phyloP scores from a whole-genome alignment of 2,797 vertebrate genomes.

The Paramormyrops hopkinsi region DNA sequence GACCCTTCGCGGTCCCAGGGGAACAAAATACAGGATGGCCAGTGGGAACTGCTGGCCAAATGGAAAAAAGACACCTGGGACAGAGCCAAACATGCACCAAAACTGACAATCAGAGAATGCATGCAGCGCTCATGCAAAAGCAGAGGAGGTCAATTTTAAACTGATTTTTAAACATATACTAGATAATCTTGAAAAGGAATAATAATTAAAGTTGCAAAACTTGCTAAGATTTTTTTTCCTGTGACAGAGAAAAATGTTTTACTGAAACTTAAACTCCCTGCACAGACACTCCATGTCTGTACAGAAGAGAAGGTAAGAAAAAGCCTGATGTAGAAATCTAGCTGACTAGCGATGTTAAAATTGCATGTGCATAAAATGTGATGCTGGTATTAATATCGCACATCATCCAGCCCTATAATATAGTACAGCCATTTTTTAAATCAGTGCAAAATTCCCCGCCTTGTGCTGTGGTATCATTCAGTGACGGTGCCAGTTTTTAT shows the following conservation, averaged over 20 bases:
- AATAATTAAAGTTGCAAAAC: background rate
- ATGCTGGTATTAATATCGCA: background rate
- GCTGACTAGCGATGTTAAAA: background rate
- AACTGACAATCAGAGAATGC: background rate
- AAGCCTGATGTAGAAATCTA: background rate
- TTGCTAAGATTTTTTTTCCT: background rate
- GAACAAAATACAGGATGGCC: background rate
- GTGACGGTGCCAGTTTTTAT: background rate
- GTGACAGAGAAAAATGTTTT: background rate
- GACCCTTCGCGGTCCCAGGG: background rate
- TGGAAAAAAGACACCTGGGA: background rate
- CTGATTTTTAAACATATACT: background rate
- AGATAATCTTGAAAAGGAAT: background rate
- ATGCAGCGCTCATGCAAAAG: background rate
- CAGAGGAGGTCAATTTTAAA: background rate
- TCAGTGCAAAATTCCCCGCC: background rate
- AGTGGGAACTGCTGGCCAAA: background rate
- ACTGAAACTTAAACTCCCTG: background rate
- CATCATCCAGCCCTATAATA: background rate
- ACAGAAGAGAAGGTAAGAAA: background rate
- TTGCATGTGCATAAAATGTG: background rate
- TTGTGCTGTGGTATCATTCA: background rate
- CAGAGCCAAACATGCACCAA: background rate
- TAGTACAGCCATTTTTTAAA: background rate
- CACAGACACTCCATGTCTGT: background rate